Conservation (phyloP, 2,113 vertebrate genomes). For the Suricata suricatta region DNA sequence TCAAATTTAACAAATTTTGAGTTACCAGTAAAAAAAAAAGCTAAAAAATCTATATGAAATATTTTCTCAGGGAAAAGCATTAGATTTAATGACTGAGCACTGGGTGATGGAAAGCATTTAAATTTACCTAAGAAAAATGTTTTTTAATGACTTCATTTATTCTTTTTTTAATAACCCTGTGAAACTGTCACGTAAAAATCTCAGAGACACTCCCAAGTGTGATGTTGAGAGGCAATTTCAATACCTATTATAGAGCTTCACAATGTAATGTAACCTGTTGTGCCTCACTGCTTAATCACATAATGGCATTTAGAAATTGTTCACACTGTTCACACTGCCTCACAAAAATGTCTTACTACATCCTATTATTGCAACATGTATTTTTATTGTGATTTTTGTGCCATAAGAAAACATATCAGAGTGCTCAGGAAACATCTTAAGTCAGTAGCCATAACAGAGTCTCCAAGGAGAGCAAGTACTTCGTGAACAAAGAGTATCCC, state of each 20-base stretch:
- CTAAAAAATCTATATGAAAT: constrained; percentile 76
- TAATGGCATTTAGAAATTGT: constrained; percentile 78
- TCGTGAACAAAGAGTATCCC: constrained; percentile 4
- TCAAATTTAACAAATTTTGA: constrained; percentile 78
- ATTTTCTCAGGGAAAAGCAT: constrained; percentile 80
- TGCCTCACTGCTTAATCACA: constrained; percentile 81
- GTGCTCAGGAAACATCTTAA: constrained; percentile 72
- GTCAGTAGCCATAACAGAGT: constrained; percentile 54
- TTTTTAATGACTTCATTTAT: constrained; percentile 83
- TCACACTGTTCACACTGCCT: constrained; percentile 67
- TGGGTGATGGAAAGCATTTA: constrained; percentile 77
- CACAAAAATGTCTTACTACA: constrained; percentile 76
- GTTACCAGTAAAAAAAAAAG: constrained; percentile 56
- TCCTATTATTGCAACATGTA: constrained; percentile 44
- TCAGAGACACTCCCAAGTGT: constrained; percentile 74
- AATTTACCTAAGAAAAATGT: constrained; percentile 79
- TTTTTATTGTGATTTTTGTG: constrained; percentile 81
- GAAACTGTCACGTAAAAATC: constrained; percentile 80
- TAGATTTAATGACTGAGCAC: constrained; percentile 78
- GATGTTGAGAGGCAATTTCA: constrained; percentile 80
- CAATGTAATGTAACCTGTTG: constrained; percentile 75
- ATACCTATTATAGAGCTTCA: constrained; percentile 70
- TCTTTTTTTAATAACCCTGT: constrained; percentile 75
- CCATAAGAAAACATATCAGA: constrained; percentile 76
- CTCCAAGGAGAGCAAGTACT: constrained; percentile 61